Conservation (phyloP, 2,113 vertebrate genomes). For the Crotalus horridus region DNA sequence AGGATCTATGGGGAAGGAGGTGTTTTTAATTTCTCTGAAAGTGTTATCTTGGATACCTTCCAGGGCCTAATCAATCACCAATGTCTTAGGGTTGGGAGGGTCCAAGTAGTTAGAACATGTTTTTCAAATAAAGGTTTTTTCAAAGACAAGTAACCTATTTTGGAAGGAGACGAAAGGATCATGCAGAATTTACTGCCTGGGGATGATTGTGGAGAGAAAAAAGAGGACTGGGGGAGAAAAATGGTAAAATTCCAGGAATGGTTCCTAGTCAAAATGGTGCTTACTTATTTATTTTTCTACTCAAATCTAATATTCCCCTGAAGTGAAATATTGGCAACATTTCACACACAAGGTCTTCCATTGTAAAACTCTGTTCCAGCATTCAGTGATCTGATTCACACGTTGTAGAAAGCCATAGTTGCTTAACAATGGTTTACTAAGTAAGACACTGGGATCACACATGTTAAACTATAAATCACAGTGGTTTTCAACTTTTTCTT, state of each 20-base stretch:
- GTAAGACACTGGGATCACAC: background rate
- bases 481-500: background rate
- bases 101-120: background rate
- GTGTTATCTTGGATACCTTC: constrained; percentile 25
- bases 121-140: constrained; percentile 22
- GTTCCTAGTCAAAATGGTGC: background rate
- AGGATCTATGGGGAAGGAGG: background rate
- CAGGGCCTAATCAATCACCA: constrained; percentile 28
- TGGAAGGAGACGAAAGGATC: background rate
- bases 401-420: background rate
- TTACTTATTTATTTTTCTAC: background rate
- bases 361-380: background rate
- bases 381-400: background rate
- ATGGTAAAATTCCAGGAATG: background rate
- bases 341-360: background rate
- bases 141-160: constrained; percentile 18
- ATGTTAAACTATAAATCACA: background rate
- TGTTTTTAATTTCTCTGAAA: constrained; percentile 20
- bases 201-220: background rate
- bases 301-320: background rate
- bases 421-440: background rate
- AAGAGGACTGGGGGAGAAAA: background rate
- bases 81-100: background rate
- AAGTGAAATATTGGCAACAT: background rate
- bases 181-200: background rate